Base-by-base conservation (phyloP, 2,888 invertebrate genomes). In the Atrina japonica region DNA sequence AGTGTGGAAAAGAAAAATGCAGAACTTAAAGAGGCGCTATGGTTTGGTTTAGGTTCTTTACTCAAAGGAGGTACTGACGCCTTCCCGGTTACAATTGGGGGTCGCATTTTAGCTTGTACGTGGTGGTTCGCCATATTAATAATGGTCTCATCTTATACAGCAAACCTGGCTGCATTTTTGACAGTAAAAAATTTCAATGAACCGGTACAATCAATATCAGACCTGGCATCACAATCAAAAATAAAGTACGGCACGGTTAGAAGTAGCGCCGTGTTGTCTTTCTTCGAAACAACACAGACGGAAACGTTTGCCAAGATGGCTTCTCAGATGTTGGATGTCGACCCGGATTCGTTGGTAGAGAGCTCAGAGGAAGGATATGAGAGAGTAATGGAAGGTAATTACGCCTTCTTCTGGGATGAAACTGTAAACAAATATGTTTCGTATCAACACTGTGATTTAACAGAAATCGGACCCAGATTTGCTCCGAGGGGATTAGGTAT, bases 391-490 rank as follows among this genome's bases (percentile, higher is more conserved):
- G 72, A 83, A n/a, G 88, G 84, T 45, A 78, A 88, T 58, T 89
- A 89, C 67, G 89, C 88, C 5, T 90, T 90, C 71, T 88, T 90
- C 77, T 90, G 90, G 90, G 90, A 90, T 70, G 86, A 86, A 18
- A 88, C 90, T 1, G 88, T 90, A 11, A 88, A 87, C 72, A 86
- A 86, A 74, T 87, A 85, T 67, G 84, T 86, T 74, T 86, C 87
- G n/a, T 85, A 86, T 23, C 75, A 80, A 30, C 84, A 89, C 77
- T 88, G 86, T 75, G 81, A 85, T 30, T 83, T 85, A 43, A 88
- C 88, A 83, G 87, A 86, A 68, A 86, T 88, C 5, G 88, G 88
- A 2, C 88, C 88, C n/a, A 85, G 86, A 21, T 89, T 89, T 77
- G 89, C 88, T 64, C 86, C 88, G 27, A 89, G 88, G 65, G 88